These are phyloP conservation scores for Phoeniculus purpureus DNA, from an alignment of 2,797 vertebrate species.

Conservation along the genomic window DNA sequence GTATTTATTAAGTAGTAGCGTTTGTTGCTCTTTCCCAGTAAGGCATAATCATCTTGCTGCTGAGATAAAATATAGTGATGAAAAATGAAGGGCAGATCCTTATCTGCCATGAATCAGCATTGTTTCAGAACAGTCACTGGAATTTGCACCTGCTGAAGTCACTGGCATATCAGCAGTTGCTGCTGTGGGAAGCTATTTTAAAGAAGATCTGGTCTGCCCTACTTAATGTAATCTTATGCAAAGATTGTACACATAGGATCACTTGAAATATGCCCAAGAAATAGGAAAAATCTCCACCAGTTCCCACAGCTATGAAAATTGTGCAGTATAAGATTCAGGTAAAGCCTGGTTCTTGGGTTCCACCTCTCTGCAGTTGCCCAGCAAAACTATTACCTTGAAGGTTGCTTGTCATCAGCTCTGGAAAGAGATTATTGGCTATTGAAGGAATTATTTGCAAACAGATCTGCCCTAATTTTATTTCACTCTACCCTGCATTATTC, in stretches of 20 bases:
- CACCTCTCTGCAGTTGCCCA: not conserved
- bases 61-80: not conserved
- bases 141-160: not conserved
- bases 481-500: not conserved
- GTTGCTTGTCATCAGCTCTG: not conserved
- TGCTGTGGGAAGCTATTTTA: not conserved
- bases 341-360: conserved; percentile 13
- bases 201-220: not conserved
- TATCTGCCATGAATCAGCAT: not conserved
- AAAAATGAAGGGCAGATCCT: not conserved
- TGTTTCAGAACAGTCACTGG: not conserved
- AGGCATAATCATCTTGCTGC: not conserved
- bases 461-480: not conserved
- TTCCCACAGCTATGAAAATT: not conserved
- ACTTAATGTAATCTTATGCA: not conserved
- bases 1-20: not conserved
- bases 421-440: not conserved
- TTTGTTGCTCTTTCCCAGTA: not conserved
- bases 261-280: not conserved
- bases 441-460: not conserved
- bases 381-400: not conserved
- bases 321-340: not conserved
- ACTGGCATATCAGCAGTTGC: not conserved
- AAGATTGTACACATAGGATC: not conserved
- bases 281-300: not conserved